These are phyloP conservation scores for Zosterops borbonicus DNA, from an alignment of 2,113 vertebrate species.

Conservation along the genomic window DNA sequence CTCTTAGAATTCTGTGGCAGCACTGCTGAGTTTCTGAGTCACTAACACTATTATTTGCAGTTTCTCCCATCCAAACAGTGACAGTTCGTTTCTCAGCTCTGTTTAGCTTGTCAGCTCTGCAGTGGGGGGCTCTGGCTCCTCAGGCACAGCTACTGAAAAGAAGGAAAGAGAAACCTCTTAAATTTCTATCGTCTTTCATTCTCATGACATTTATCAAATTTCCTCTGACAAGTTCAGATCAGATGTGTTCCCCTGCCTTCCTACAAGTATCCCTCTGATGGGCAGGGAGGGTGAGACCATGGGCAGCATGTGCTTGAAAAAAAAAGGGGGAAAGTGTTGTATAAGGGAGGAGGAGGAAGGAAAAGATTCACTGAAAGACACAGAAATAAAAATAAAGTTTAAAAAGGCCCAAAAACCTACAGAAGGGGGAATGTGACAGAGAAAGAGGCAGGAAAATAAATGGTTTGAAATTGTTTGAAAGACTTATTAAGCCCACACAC, in stretches of 20 bases:
- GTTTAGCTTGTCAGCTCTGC: slow-evolving; percentile 49
- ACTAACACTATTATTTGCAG: background rate
- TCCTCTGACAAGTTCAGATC: slow-evolving; percentile 52
- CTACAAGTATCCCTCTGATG: slow-evolving; percentile 6
- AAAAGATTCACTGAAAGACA: background rate
- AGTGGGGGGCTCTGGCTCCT: background rate
- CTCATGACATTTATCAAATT: slow-evolving; percentile 59
- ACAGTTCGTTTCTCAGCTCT: slow-evolving; percentile 34
- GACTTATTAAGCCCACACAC: background rate
- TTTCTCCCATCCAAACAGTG: background rate
- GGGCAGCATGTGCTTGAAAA: background rate
- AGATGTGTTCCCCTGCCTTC: background rate
- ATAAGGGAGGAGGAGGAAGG: background rate
- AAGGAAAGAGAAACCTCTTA: slow-evolving; percentile 25
- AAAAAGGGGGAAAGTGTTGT: background rate
- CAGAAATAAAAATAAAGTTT: background rate
- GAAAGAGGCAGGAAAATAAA: background rate
- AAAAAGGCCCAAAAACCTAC: background rate
- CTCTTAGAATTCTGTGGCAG: background rate
- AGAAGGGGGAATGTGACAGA: background rate
- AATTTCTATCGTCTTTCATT: slow-evolving; percentile 58
- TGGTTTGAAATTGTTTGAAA: background rate
- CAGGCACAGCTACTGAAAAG: slow-evolving; percentile 23
- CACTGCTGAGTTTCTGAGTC: background rate
- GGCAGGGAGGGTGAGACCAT: background rate